Base-by-base conservation (phyloP, 2,888 invertebrate species). In the Polydrusus cervinus region DNA sequence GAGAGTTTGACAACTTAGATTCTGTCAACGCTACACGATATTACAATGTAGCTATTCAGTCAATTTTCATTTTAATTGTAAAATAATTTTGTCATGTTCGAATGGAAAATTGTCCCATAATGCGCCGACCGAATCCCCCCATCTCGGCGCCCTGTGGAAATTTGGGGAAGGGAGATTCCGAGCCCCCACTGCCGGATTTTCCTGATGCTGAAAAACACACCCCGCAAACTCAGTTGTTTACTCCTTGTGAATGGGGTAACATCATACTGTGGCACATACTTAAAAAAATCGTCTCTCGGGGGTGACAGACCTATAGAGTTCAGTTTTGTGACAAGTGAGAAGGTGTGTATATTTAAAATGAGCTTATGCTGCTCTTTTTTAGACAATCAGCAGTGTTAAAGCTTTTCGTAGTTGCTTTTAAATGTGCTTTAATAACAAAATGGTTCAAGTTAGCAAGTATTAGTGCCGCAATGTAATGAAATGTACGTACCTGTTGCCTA, bases 211-310 rank as follows among this genome's bases (percentile, higher is more conserved):
- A 76, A 69, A 74, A 74, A 74, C 74, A 69, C 70, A 74, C 74
- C 74, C 74, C 74, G 70, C 74, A 69, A 64, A 69, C 74, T 76
- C 72, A 76, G 76, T 76, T 76, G 72, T 68, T 76, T 72, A 72
- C 62, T 57, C 72, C 69, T 55, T 14, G 25, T 65, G 75, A 75
- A 60, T 51, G 71, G 66, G 71, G 71, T 71, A 66, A 62, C 73
- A 64, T 62, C 67, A 55, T 53, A n/a, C 65, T 62, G 62, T 70
- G 40, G 62, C 14, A 47, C 20, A 40, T 18, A 49, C n/a, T 38
- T 38, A 34, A 40, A 55, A 55, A 53, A 55, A 16, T 53, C 67
- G 67, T 67, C 67, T 67, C 49, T 70, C 70, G 62, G 70, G 70
- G 40, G 40, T 67, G 67, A 67, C 67, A 66, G 38, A 66, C 47